Evolutionary conservation across 2,888 invertebrate genomes (phyloP).

Genomic region (Baccha elongata): DNA sequence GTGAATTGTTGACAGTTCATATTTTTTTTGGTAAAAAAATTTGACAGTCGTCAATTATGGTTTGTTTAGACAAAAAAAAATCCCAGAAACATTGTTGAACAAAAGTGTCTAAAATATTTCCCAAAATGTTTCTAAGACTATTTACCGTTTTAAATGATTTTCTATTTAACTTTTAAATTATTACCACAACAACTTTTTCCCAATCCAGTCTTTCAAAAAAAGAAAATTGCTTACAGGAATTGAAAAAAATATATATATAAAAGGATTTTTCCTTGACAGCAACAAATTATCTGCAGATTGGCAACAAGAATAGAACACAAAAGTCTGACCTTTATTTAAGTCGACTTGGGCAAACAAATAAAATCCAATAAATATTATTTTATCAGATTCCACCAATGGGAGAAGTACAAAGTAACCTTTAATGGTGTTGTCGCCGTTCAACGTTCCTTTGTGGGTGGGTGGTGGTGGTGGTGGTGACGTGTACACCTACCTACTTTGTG

Average conservation of each 20-base stretch:
- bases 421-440: conserved; percentile 46
- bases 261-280: background rate
- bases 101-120: too few species aligned
- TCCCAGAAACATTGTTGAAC: too few species aligned
- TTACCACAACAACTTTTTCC: background rate
- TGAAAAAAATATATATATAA: background rate
- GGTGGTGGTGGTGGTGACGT: conserved; percentile 9
- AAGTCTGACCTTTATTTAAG: conserved; percentile 13
- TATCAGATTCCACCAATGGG: conserved; percentile 50
- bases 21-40: too few species aligned
- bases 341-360: conserved; percentile 24
- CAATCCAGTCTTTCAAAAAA: conserved; percentile 1
- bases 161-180: conserved; percentile 40
- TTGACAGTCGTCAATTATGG: too few species aligned
- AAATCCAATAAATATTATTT: conserved; percentile 61
- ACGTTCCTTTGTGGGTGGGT: conserved; percentile 11
- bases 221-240: conserved; percentile 5
- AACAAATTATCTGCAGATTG: conserved; percentile 1
- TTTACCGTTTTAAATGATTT: too few species aligned
- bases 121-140: too few species aligned
- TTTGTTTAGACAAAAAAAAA: too few species aligned
- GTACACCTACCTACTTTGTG: background rate
- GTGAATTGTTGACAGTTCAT: too few species aligned
- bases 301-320: background rate
- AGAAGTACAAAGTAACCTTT: conserved; percentile 39